Base-by-base conservation (phyloP, 2,113 vertebrate genomes). In the Promerops cafer region DNA sequence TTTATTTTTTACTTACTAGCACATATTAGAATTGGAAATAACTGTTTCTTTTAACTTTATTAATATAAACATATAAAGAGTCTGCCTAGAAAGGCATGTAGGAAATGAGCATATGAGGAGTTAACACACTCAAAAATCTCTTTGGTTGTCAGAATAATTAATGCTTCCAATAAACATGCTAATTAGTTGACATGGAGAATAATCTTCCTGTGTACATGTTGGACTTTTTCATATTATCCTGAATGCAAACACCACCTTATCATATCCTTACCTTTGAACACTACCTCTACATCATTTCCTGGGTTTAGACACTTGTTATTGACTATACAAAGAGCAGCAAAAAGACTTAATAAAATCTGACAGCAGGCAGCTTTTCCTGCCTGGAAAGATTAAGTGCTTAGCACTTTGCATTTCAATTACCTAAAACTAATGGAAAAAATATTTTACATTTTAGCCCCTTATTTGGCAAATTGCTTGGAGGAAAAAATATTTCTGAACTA, bases 321-420 rank as follows among this genome's bases (percentile, higher is more conserved):
- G 97, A 98, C 98, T 97, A 94, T 97, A 97, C 92, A 97, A 96
- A 97, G 97, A 98, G 77, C 93, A 94, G 94, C 86, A 94, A 97
- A 97, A 98, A 96, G 97, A 97, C 97, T 98, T 98, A 98, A 98
- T 98, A 98, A 98, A 98, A 98, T 97, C 97, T 98, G 98, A 98
- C 98, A 98, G 98, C 95, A 97, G 96, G 97, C 97, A 98, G 97
- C 97, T 98, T 98, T 97, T 96, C 89, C 97, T 97, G 97, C 96
- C 93, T 89, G 95, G 93, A 97, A 97, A 98, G 97, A 98, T 98
- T 98, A 98, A 98, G 97, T 59, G 78, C 88, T 95, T 94, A 97
- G 95, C 94, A 94, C 93, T 98, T 98, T 98, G 98, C 97, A 98
- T 98, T 98, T 98, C 97, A 98, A 98, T 98, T 98, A 98, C 97